phyloP scores from a whole-genome alignment of 2,888 invertebrate genomes.

The Rhagium mordax region DNA sequence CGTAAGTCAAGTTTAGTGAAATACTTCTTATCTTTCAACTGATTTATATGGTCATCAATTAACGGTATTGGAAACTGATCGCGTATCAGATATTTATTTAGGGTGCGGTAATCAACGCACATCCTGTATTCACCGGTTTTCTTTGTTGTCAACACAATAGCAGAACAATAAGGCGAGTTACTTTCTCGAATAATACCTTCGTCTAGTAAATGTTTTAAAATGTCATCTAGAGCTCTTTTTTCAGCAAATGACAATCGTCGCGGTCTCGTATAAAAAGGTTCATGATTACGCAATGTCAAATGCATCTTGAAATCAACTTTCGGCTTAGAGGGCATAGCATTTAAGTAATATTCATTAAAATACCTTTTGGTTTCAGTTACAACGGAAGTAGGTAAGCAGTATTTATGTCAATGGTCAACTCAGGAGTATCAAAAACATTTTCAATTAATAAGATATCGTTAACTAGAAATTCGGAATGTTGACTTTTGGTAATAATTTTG shows the following conservation, averaged over 20 bases:
- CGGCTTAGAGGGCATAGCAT: conserved; percentile 25
- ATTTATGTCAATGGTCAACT: conserved; percentile 1
- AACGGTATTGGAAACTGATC: too few species aligned
- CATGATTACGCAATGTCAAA: conserved; percentile 40
- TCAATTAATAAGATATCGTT: background rate
- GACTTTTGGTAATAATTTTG: background rate
- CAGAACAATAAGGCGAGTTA: conserved; percentile 56
- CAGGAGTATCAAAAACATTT: conserved; percentile 1
- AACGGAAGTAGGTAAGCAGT: background rate
- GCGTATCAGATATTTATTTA: too few species aligned
- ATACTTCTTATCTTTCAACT: too few species aligned
- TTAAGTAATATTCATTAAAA: conserved; percentile 18
- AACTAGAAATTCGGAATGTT: background rate
- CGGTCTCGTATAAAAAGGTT: conserved; percentile 43
- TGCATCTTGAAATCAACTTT: conserved; percentile 48
- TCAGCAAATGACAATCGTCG: conserved; percentile 47
- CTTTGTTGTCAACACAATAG: too few species aligned
- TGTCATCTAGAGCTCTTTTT: conserved; percentile 40
- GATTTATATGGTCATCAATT: too few species aligned
- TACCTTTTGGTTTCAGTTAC: conserved; percentile 23
- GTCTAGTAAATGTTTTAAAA: conserved; percentile 43
- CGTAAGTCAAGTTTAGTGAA: too few species aligned
- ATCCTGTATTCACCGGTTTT: too few species aligned
- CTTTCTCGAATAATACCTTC: conserved; percentile 46
- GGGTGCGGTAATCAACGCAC: too few species aligned